Evolutionary conservation across 1,140 invertebrate genomes (phyloP), one percentile per base, ranked within the genome.

Genomic region (Ruditapes philippinarum): DNA sequence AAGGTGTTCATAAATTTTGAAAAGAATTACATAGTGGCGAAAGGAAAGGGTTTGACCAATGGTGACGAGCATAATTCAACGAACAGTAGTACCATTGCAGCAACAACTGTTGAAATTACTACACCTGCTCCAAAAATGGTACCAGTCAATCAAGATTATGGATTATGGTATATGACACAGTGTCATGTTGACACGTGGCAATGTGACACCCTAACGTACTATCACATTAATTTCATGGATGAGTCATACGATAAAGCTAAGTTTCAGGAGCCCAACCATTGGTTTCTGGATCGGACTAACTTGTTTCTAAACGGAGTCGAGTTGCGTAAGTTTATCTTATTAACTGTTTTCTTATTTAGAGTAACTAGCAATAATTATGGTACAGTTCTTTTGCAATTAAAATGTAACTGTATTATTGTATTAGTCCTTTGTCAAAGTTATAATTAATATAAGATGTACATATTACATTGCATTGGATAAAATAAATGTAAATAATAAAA

Each of bases 1-100:
- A 78, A 78, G 36, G 28, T 78, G 7, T 78, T 78, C 74, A 78
- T 78, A 2, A 78, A 54, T 33, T 78, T 78, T 78, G 42, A 78
- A 17, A 45, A 78, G 11, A 9, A 78, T 33, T 78, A 70, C 38
- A 7, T 33, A 5, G 62, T 31, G 5, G 51, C 17, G 4, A 62
- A 28, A 1, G 25, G 5, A 62, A 62, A 28, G 57, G 14, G 5
- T 14, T 7, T 14, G 5, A 5, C 5, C 5, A 45, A 5, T 7
- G 14, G 14, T 45, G 42, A 45, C 42, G 14, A 5, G 14, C 5
- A 14, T 7, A 45, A 45, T 14, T 4, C 57, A 28, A 28, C 57
- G 25, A 28, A n/a, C n/a, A 25, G 4, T 28, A 62, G n/a, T n/a
- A 4, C 57, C 9, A 57, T 57, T 57, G 4, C 3, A 3, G 14